Conservation (phyloP, 2,113 vertebrate genomes). For the Hystrix brachyura region DNA sequence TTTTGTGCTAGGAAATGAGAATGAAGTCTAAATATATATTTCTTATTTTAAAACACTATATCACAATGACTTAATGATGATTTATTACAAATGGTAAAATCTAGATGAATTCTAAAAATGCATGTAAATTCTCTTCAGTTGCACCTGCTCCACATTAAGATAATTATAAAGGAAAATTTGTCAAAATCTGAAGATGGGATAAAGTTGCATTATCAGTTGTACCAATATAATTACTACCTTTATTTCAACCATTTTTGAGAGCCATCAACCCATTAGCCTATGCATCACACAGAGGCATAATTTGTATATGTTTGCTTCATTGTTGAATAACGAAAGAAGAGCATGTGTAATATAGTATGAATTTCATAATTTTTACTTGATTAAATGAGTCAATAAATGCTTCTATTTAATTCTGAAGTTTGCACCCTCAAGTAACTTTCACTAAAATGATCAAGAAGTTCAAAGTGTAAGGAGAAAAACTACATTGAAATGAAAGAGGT, state of each 20-base stretch:
- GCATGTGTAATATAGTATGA: neutral
- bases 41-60: neutral
- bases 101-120: neutral
- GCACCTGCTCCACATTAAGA: neutral
- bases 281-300: neutral
- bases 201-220: neutral
- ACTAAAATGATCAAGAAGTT: neutral
- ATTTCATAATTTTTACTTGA: neutral
- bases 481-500: neutral
- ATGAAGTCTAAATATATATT: neutral
- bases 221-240: constrained; percentile 29
- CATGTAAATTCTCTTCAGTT: constrained; percentile 18
- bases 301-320: neutral
- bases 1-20: neutral
- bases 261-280: neutral
- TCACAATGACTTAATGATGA: neutral
- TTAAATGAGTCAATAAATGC: neutral
- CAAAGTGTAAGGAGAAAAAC: neutral
- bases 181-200: neutral
- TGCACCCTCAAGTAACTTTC: neutral
- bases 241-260: constrained; percentile 32
- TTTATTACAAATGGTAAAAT: neutral
- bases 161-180: constrained; percentile 32
- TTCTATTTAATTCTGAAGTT: neutral
- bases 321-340: neutral